Evolutionary conservation across 2,797 vertebrate species (phyloP).

Genomic region (Pitangus sulphuratus): DNA sequence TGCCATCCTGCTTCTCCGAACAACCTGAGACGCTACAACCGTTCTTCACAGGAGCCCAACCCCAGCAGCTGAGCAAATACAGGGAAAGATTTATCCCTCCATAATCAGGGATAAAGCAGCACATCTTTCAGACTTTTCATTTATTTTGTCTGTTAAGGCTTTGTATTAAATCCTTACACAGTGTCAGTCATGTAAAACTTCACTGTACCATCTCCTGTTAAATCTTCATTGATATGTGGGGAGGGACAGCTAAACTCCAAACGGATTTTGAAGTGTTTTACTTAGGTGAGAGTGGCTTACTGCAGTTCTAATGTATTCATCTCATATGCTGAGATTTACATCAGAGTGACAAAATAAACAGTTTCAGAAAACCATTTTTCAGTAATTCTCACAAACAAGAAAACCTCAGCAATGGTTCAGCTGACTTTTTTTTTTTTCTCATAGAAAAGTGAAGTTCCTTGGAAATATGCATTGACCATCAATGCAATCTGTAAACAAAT

Average conservation of each 20-base stretch:
- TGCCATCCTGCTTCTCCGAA: neutral
- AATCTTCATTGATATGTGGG: neutral
- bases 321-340: neutral
- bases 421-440: neutral
- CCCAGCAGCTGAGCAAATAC: neutral
- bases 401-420: neutral
- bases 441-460: neutral
- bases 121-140: neutral
- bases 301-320: neutral
- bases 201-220: neutral
- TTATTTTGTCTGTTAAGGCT: neutral
- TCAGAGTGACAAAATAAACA: neutral
- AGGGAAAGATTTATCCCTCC: neutral
- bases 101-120: neutral
- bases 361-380: slow-evolving; percentile 18
- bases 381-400: neutral
- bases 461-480: neutral
- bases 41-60: neutral
- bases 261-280: neutral
- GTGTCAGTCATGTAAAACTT: neutral
- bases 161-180: neutral
- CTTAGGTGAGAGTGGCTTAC: neutral
- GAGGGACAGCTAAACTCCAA: neutral
- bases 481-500: slow-evolving; percentile 14
- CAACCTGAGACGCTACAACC: neutral